phyloP scores from a whole-genome alignment of 2,888 invertebrate species.

The Plagodis pulveraria region DNA sequence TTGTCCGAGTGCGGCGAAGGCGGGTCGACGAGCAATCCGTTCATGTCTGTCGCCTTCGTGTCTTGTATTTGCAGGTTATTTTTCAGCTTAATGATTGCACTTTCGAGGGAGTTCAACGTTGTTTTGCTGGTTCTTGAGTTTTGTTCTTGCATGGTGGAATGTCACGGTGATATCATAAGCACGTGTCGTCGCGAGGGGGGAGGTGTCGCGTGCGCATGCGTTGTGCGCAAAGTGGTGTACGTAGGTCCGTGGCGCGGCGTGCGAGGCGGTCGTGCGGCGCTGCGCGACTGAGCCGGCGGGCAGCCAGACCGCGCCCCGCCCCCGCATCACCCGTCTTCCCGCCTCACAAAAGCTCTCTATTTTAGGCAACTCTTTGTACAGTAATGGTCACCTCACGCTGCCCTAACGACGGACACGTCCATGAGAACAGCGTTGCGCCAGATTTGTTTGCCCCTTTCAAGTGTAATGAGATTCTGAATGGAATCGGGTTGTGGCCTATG shows the following conservation, averaged over 20 bases:
- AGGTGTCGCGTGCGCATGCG: slow-evolving; percentile 71
- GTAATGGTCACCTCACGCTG: slow-evolving; percentile 85
- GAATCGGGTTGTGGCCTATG: slow-evolving; percentile 78
- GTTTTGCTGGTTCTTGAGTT: slow-evolving; percentile 76
- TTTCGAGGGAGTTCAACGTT: slow-evolving; percentile 79
- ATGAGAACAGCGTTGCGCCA: slow-evolving; percentile 81
- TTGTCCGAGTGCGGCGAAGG: slow-evolving; percentile 69
- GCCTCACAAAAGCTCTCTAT: slow-evolving; percentile 84
- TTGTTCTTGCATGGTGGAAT: slow-evolving; percentile 80
- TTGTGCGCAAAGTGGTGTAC: slow-evolving; percentile 55
- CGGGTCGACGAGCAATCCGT: slow-evolving; percentile 67
- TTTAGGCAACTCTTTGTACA: slow-evolving; percentile 85
- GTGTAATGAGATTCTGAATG: slow-evolving; percentile 84
- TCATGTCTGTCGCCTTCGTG: slow-evolving; percentile 73
- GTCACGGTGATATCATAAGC: slow-evolving; percentile 50
- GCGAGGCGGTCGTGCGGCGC: slow-evolving; percentile 78
- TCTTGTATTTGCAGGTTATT: slow-evolving; percentile 83
- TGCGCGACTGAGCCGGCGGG: slow-evolving; percentile 81
- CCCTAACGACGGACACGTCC: slow-evolving; percentile 84
- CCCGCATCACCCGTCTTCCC: slow-evolving; percentile 72
- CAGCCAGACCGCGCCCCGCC: slow-evolving; percentile 79
- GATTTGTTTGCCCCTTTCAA: slow-evolving; percentile 81
- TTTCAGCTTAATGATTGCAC: slow-evolving; percentile 82
- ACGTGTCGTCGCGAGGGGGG: slow-evolving; percentile 70
- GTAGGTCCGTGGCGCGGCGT: slow-evolving; percentile 67